These are phyloP conservation scores for Epinephelus lanceolatus DNA, from an alignment of 2,113 vertebrate species.

Conservation along the genomic window DNA sequence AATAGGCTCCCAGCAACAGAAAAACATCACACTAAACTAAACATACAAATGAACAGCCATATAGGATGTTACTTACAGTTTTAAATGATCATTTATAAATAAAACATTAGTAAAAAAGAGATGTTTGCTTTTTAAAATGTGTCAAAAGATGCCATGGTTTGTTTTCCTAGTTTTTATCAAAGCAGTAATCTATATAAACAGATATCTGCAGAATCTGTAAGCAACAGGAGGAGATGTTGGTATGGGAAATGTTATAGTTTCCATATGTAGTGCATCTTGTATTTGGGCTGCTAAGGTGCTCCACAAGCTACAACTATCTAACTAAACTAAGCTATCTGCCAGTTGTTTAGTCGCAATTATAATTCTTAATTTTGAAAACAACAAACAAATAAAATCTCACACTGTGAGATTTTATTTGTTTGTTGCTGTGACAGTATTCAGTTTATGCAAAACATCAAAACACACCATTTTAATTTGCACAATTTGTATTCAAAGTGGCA, in stretches of 20 bases:
- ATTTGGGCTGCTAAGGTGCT: no score
- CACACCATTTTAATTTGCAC: no score
- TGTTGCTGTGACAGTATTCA: not conserved
- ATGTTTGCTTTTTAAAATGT: not conserved
- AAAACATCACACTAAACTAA: slow-evolving; percentile 35
- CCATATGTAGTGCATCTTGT: not conserved
- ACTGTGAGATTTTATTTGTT: no score
- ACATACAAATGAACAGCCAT: slow-evolving; percentile 18
- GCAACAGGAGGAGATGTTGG: no score
- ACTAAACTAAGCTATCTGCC: not conserved
- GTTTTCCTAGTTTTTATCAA: not conserved
- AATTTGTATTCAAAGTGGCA: not conserved
- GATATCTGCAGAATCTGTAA: no score
- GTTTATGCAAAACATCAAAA: not conserved
- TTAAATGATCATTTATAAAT: not conserved
- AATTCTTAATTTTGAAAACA: not conserved
- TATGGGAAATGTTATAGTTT: no score
- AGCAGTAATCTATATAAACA: no score
- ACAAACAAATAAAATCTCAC: not conserved
- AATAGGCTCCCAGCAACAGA: slow-evolving; percentile 48
- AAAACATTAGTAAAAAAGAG: not conserved
- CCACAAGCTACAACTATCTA: no score
- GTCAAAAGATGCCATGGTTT: not conserved
- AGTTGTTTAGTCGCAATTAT: not conserved
- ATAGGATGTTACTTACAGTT: not conserved